Base-by-base conservation (phyloP, 2,888 invertebrate genomes). In the Elegia similella region DNA sequence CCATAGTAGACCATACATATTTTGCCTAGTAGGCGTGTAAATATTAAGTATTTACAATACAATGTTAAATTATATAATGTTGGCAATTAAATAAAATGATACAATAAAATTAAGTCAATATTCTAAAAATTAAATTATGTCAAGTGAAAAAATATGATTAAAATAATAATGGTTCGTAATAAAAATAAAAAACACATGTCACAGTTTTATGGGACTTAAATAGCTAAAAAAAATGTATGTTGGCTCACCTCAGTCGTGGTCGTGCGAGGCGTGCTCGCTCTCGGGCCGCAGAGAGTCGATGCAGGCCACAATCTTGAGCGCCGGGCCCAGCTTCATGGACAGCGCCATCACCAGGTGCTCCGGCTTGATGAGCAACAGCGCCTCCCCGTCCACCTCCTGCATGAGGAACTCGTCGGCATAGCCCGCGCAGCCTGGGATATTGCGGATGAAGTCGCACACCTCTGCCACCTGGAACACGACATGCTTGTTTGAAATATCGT, bases 341-440 rank as follows among this genome's bases (percentile, higher is more conserved):
- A 99, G 97, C 7, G 98, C 97, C 65, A 96, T 95, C 89, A 98
- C 98, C 32, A 99, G 92, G 85, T 99, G 98, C 75, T 98, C 98
- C 66, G 98, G 98, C 74, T 97, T 96, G 55, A 99, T 94, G 56
- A 99, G 91, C 88, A 98, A 93, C 60, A 99, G 87, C 0, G 98
- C 98, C 77, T 98, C 98, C 0, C 99, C 98, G 75, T 99, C 99
- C 69, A 99, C 98, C 86, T 98, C 98, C 85, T 99, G 98, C 73
- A 96, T 95, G 10, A 96, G 94, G 88, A 99, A 99, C 79, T 98
- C 98, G 75, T 98, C 98, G 0, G 98, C 98, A 78, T 98, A 98
- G 68, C 96, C 96, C 7, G 95, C 94, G 80, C 98, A 98, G 0
- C 98, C 98, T 0, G 97, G 98, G 59, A 98, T 93, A 69, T 94